Evolutionary conservation across 1,140 invertebrate genomes (phyloP).

Genomic region (Drosophila orena): DNA sequence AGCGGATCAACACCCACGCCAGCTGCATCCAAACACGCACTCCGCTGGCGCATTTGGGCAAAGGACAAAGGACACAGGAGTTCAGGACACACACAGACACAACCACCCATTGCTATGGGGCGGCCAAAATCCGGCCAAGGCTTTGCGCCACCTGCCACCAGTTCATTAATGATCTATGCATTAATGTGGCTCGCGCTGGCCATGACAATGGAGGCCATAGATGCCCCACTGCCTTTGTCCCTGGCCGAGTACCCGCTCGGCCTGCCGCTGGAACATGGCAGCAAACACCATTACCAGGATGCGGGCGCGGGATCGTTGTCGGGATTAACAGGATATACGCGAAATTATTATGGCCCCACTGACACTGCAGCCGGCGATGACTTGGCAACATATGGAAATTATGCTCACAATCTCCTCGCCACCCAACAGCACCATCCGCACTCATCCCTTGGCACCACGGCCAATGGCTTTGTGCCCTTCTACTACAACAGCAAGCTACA

Average conservation of each 20-base stretch:
- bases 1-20: constrained; percentile 28
- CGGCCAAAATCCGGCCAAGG: constrained; percentile 3
- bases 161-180: constrained; percentile 75
- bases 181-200: constrained; percentile 51
- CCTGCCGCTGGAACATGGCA: constrained; percentile 30
- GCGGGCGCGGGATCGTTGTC: constrained; percentile 47
- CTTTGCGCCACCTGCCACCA: constrained; percentile 33
- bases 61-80: constrained; percentile 5
- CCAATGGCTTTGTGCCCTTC: constrained; percentile 55
- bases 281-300: constrained; percentile 64
- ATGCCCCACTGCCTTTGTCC: constrained; percentile 35
- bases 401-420: constrained; percentile 55
- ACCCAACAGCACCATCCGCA: constrained; percentile 1
- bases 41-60: constrained; percentile 20
- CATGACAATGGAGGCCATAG: constrained; percentile 61
- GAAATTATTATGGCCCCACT: constrained; percentile 66
- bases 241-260: constrained; percentile 10
- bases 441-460: constrained; percentile 28
- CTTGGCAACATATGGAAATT: constrained; percentile 80
- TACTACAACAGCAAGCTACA: constrained; percentile 33
- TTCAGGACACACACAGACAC: constrained; percentile 1
- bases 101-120: constrained; percentile 24
- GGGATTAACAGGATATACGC: constrained; percentile 75
- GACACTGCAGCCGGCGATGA: constrained; percentile 41
- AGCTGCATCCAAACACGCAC: constrained; percentile 20